Base-by-base conservation (phyloP, 2,888 invertebrate genomes). In the Bellardia pandia region DNA sequence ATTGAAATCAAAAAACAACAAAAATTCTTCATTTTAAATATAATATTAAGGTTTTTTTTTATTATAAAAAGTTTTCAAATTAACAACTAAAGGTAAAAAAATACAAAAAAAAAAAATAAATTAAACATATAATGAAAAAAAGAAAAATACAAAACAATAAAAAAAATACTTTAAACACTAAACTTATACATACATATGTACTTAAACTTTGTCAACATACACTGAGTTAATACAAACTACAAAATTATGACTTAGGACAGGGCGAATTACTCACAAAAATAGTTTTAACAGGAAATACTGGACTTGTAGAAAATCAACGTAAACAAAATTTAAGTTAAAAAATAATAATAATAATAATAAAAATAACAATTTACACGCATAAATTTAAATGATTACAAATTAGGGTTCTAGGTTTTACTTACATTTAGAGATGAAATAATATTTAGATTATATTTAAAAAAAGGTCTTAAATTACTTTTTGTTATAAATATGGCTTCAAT, bases 401-500 rank as follows among this genome's bases (percentile, higher is more conserved):
- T 23, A 64, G 14, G 62, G 6, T n/a, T 11, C 53, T n/a, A 14
- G 5, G 7, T 68, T 48, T 30, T 30, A 33, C 75, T 75, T 64
- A 77, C 51, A 75, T 30, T 56, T 51, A 80, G 23, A 72, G 64
- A 42, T 77, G 48, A 64, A 11, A 45, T 42, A 42, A 80, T 23
- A 78, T 48, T 56, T 58, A 14, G n/a, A 30, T 64, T n/a, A 40
- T 40, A 53, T 51, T 30, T 66, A 51, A 13, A 51, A 51, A 51
- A 51, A 6, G 45, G 3, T 30, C 23, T 51, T 66, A 56, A 56
- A 23, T 56, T 8, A 23, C 23, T 45, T 58, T 37, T 14, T 14
- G 8, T 30, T 72, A 56, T 72, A 81, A 81, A 76, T 85, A 83
- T 83, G 83, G 79, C 79, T 79, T 72, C 71, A 79, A 84, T 74